Evolutionary conservation across 2,113 vertebrate species (phyloP), one percentile per base, ranked within the genome.

Genomic region (Eleginops maclovinus): DNA sequence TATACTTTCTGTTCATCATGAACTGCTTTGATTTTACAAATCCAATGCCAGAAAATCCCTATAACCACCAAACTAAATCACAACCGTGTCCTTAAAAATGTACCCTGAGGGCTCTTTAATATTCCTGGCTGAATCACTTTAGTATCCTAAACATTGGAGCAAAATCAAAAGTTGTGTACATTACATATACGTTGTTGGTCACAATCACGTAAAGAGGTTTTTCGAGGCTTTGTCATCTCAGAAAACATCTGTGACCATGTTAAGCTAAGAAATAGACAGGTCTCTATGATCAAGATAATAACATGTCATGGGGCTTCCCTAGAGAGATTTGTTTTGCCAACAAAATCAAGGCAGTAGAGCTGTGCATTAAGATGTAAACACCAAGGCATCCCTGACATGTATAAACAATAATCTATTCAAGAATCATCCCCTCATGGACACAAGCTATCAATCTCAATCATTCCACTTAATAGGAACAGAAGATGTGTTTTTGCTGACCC

Each of bases 31-130:
- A 72, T 77, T 76, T 58, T 73, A 61, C 46, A 54, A 55, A 64
- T 40, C 51, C 4, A 40, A 9, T 69, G 82, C 54, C 49, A 70
- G 71, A 50, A 60, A 67, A 50, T 47, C 44, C 26, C 49, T 36
- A 26, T 51, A 62, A 75, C 75, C 61, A 28, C 49, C 4, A 0
- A 44, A 68, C 53, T 75, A 71, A 79, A 81, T 69, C 75, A 71
- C 49, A 59, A 41, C 65, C 60, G 73, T 66, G 61, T 89, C 76
- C 74, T 90, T 86, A 79, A 72, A 86, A 79, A 63, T 74, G 28
- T 59, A 60, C 19, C 63, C 56, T 2, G 14, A 50, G 53, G 47
- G 43, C 21, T 12, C 70, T 81, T 85, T 59, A 31, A 72, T 87
- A 77, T 63, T 54, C 17, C 54, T 74, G 28, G 43, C 51, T 59